A percentile compares a stretch with the other conserved stretches of the same genome.
Evolutionary conservation across 2,888 invertebrate species (phyloP).

Genomic region (Pyrrhosoma nymphula): DNA sequence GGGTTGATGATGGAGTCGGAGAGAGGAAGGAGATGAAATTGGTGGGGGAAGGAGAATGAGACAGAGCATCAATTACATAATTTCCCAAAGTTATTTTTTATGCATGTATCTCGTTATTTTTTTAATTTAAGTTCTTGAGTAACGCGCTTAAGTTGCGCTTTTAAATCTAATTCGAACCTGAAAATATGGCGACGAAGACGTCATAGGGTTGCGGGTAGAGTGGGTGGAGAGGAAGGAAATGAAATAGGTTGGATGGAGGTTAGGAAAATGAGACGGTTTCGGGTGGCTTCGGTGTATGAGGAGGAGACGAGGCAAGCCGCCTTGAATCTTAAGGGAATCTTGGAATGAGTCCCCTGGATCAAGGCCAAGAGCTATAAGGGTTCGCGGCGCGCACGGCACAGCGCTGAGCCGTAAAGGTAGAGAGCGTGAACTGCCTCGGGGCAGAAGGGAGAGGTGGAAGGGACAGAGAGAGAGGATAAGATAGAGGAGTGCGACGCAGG

Average conservation of each 20-base stretch:
- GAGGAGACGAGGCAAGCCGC: not conserved
- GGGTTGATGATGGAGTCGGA: not conserved
- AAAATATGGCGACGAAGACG: no score
- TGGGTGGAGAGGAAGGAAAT: no score
- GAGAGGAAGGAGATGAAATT: not conserved
- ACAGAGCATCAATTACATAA: no score
- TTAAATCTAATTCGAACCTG: no score
- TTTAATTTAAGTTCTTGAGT: no score
- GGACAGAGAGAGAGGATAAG: not conserved
- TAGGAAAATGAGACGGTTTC: not conserved
- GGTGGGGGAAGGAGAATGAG: not conserved
- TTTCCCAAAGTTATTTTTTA: no score
- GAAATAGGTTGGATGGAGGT: no score
- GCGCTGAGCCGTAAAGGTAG: not conserved
- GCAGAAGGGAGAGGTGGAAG: not conserved
- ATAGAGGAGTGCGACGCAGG: not conserved
- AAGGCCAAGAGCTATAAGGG: slow-evolving; percentile 39
- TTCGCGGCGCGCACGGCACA: not conserved
- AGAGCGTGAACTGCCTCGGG: not conserved
- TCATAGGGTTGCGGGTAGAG: no score
- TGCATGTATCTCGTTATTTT: no score
- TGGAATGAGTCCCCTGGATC: slow-evolving; percentile 38
- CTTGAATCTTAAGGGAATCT: slow-evolving; percentile 43
- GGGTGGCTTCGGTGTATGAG: not conserved
- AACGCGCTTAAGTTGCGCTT: no score